Evolutionary conservation across 2,113 vertebrate genomes (phyloP), one percentile per base, ranked within the genome.

Genomic region (Paradoxurus hermaphroditus): DNA sequence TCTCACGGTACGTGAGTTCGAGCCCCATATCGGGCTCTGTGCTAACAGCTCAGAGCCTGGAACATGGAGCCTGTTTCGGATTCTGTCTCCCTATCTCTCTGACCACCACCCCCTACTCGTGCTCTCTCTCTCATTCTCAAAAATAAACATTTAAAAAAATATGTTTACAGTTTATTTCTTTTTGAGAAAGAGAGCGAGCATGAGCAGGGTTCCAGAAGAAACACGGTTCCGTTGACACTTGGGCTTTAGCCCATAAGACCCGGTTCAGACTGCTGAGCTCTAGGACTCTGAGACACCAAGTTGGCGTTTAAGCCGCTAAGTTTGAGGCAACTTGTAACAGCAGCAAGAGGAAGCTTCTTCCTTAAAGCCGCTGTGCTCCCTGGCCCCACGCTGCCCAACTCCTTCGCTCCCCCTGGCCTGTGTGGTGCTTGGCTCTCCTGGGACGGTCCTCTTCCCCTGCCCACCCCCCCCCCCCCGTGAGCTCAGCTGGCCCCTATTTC

Each of bases 21-120:
- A 59, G 56, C 56, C 56, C 56, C 21, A 8, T 3, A 0, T 59
- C 56, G 0, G 21, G 21, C 56, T 59, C 1, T 25, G 0, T 59
- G 56, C 21, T 59, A 21, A 23, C 56, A 59, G 56, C 56, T 23
- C 56, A 59, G 56, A 59, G 56, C 56, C 56, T 23, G 21, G 56
- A 59, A 21, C 56, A 19, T 23, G 21, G 21, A 59, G 56, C 56
- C 21, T 59, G 56, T 21, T 59, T 59, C 18, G 3, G 56, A 18
- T 21, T 21, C 56, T 59, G 56, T 59, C 56, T 59, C 56, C 56
- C 56, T 59, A 4, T 53, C 15, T 5, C 51, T 53, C 51, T 53
- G 51, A 3, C 56, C 21, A 49, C 21, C 18, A 5, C 56, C 56
- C 51, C 15, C 49, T 14, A 23, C 56, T 59, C 21, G 14, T 56